phyloP scores from a whole-genome alignment of 2,113 vertebrate species.

The Lophotis ruficrista region DNA sequence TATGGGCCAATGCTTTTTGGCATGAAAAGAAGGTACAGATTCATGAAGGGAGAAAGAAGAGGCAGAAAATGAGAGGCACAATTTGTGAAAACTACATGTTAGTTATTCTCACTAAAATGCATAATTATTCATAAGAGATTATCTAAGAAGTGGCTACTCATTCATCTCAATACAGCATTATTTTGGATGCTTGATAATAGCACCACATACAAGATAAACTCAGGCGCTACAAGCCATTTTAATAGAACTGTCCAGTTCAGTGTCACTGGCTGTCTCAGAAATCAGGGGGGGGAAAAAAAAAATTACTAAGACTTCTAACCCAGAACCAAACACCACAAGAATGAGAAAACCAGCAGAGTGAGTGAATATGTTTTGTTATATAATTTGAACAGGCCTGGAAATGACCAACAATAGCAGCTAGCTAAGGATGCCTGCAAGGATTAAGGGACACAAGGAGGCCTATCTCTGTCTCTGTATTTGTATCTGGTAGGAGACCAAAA shows the following conservation, averaged over 20 bases:
- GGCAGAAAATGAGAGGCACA: not conserved
- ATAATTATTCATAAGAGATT: not conserved
- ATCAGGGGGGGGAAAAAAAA: not conserved
- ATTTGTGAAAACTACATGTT: not conserved
- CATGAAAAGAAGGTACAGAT: not conserved
- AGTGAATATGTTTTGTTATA: not conserved
- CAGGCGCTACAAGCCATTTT: not conserved
- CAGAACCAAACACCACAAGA: not conserved
- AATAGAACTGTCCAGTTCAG: not conserved
- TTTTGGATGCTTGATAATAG: not conserved
- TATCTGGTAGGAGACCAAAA: not conserved
- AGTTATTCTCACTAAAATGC: not conserved
- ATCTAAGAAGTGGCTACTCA: not conserved
- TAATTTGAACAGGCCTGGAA: not conserved
- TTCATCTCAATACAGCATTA: not conserved
- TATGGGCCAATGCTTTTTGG: not conserved
- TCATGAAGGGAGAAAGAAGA: not conserved
- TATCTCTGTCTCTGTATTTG: not conserved
- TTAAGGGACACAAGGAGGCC: not conserved
- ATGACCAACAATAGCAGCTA: not conserved
- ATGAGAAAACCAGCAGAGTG: not conserved
- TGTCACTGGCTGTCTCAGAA: not conserved
- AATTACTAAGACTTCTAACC: not conserved
- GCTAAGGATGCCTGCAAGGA: not conserved
- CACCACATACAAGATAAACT: not conserved